Evolutionary conservation across 2,888 invertebrate species (phyloP), one percentile per base, ranked within the genome.

Genomic region (Tipula lateralis): DNA sequence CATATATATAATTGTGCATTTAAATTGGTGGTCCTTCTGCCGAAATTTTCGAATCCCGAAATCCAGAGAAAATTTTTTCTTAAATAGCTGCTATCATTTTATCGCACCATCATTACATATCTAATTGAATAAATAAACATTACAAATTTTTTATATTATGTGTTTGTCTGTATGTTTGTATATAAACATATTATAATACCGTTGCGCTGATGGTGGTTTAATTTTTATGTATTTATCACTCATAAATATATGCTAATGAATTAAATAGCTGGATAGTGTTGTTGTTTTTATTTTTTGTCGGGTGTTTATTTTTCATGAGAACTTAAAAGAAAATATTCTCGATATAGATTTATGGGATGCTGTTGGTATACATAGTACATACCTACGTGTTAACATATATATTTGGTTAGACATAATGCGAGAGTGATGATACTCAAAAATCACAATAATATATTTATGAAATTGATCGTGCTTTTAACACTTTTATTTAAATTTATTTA

Each of bases 51-150:
- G 50, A 39, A n/a, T n/a, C n/a, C 2, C n/a, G 39, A 39, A n/a
- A 19, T 50, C 66, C 66, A 44, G 66, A 7, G 7, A 44, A 44
- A 44, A 44, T 66, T 24, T 50, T n/a, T 66, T 66, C 24, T 19
- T 50, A 19, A 50, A 50, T 50, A 12, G 50, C 66, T 66, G 66
- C 66, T 66, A 66, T 66, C 66, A 66, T 66, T 66, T 66, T 66
- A 66, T 66, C 66, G 13, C 66, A 66, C 66, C 66, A 66, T 66
- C 66, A 66, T 66, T 66, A 66, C 66, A 66, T 66, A 66, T 66
- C 66, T 66, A 66, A 66, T 66, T 66, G 66, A 66, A 66, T 66
- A 66, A 66, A 66, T 66, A 66, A 66, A 66, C 66, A 66, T 66
- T 66, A 66, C 66, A 66, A 66, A 24, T 66, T 66, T 66, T 66